A percentile compares a stretch with the other conserved stretches of the same genome.
Conservation (phyloP, 2,888 invertebrate species). For the Xestobium rufovillosum region DNA sequence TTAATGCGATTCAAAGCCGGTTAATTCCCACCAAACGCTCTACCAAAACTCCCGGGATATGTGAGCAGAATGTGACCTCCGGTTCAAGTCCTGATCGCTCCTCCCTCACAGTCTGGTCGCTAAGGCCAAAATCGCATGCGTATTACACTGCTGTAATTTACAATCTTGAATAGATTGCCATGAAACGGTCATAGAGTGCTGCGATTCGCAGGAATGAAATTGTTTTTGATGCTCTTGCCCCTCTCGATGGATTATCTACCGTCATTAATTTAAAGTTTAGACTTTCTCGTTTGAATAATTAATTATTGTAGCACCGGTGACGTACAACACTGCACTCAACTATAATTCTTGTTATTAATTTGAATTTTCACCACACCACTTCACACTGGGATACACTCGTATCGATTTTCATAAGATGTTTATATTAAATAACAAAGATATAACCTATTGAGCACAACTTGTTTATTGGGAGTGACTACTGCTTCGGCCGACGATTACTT, state of each 20-base stretch:
- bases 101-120: constrained; percentile 25
- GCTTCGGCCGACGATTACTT: too few species aligned
- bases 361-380: too few species aligned
- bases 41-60: constrained; percentile 47
- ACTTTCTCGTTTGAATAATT: constrained; percentile 14
- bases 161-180: constrained; percentile 37
- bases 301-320: too few species aligned
- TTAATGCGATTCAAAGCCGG: constrained; percentile 64
- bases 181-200: constrained; percentile 35
- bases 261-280: constrained; percentile 26
- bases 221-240: constrained; percentile 37
- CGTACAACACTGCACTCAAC: too few species aligned
- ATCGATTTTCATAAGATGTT: too few species aligned
- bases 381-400: too few species aligned
- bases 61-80: constrained; percentile 31
- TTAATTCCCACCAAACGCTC: constrained; percentile 57
- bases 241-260: constrained; percentile 25
- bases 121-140: constrained; percentile 35
- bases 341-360: too few species aligned
- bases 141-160: constrained; percentile 36
- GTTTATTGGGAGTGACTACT: too few species aligned
- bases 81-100: constrained; percentile 1
- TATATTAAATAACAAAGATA: too few species aligned
- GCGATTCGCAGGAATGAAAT: constrained; percentile 35
- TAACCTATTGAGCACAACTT: too few species aligned